Evolutionary conservation across 2,113 vertebrate genomes (phyloP), one percentile per base, ranked within the genome.

Genomic region (Indicator maculatus): DNA sequence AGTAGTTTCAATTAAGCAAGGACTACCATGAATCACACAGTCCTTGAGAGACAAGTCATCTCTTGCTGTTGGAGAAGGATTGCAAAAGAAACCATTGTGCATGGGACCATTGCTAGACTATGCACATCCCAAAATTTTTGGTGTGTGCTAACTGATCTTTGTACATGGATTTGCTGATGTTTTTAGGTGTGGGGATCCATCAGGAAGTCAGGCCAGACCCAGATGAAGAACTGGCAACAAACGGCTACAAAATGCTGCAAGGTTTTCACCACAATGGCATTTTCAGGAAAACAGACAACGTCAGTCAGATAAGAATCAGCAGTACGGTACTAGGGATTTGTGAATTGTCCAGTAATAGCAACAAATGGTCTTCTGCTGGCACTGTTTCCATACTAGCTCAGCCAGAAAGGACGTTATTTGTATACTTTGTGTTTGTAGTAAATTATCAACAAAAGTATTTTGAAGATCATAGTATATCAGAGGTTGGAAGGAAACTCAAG

Each of bases 41-140:
- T 86, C 58, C 88, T 94, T 93, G 76, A 86, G 91, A 95, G 69
- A 88, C 65, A 50, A 55, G 75, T 28, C 44, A 36, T 56, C 28
- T 75, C 63, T 52, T 58, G 44, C 56, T 77, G 16, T 67, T 67
- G 61, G 19, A 83, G 83, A 16, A 83, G 17, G 21, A 75, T 9
- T 88, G 58, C 2, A 2, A 71, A 93, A 93, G 50, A 59, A 71
- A 92, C 95, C 60, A 44, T 83, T 45, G 33, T 72, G 33, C 47
- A 53, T 66, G 69, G 72, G 63, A 89, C 20, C n/a, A 30, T 13
- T 81, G 61, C 20, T 56, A 55, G 72, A 75, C 17, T 17, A 23
- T 2, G 18, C 1, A 18, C 9, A 64, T 44, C n/a, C 69, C 71
- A 60, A 95, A 91, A 74, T 58, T 16, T 60, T 85, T 6, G 2